Evolutionary conservation across 2,888 invertebrate genomes (phyloP).

Genomic region (Xestoiulus laeticollis): DNA sequence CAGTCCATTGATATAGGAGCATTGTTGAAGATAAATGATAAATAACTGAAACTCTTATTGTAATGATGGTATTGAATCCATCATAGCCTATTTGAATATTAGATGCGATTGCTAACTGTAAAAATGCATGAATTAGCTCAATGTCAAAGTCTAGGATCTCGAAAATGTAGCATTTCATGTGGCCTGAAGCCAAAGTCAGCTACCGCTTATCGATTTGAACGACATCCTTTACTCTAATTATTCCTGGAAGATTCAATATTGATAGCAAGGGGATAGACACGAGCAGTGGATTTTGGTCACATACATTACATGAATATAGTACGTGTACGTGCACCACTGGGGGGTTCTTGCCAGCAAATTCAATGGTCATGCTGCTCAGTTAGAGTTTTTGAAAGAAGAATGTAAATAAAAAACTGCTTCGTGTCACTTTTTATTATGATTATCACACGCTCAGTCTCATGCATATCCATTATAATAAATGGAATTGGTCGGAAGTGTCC

Average conservation of each 20-base stretch:
- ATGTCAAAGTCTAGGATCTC: background rate
- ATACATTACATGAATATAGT: too few species aligned
- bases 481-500: too few species aligned
- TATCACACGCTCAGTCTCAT: background rate
- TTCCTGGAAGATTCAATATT: background rate
- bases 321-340: background rate
- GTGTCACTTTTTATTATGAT: background rate
- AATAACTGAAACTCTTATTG: background rate
- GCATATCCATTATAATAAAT: too few species aligned
- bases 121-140: slow-evolving; percentile 18
- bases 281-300: background rate
- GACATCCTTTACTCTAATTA: slow-evolving; percentile 26
- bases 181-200: background rate
- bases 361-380: background rate
- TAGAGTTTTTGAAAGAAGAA: background rate
- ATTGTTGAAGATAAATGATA: background rate
- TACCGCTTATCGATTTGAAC: background rate
- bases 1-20: background rate
- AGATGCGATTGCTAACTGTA: background rate
- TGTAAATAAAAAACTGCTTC: background rate
- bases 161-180: background rate
- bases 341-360: background rate
- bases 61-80: background rate
- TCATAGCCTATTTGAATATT: background rate
- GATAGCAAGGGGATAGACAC: background rate